Percentiles rank a stretch among this genome's conserved stretches.
Conservation (phyloP, 2,888 invertebrate species). For the Drosophila pegasa region DNA sequence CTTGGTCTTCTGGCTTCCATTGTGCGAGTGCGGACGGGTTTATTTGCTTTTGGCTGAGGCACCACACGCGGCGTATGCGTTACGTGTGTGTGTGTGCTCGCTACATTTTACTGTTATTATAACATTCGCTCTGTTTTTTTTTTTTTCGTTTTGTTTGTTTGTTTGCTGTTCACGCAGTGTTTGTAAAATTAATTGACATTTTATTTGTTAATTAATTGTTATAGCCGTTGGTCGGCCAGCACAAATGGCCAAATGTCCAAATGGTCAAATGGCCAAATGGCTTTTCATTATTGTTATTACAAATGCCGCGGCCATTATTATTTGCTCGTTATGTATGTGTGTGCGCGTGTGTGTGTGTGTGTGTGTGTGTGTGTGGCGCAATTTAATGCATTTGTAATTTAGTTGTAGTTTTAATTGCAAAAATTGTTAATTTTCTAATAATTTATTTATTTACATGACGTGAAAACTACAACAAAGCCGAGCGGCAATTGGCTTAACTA, state of each 20-base stretch:
- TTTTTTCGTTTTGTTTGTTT: constrained; percentile 31
- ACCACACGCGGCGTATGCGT: constrained; percentile 54
- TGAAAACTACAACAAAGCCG: constrained; percentile 14
- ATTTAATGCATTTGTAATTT: constrained; percentile 81
- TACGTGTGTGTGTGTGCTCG: constrained; percentile 20
- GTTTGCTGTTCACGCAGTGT: constrained; percentile 61
- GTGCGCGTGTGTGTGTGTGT: constrained; percentile 7
- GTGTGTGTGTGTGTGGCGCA: constrained; percentile 39
- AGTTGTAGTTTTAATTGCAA: constrained; percentile 81
- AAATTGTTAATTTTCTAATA: constrained; percentile 74
- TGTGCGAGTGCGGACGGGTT: constrained; percentile 35
- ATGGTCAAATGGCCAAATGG: constrained; percentile 53
- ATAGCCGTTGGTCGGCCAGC: constrained; percentile 65
- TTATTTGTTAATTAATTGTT: constrained; percentile 84
- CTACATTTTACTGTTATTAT: constrained; percentile 80
- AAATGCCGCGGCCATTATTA: constrained; percentile 76
- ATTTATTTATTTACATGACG: constrained; percentile 63
- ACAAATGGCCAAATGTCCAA: constrained; percentile 18
- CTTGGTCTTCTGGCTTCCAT: constrained; percentile 26
- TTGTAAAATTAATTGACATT: constrained; percentile 84
- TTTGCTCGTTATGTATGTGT: constrained; percentile 65
- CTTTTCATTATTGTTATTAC: constrained; percentile 79
- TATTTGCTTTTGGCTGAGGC: constrained; percentile 37
- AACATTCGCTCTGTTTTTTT: constrained; percentile 28
- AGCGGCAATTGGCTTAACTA: constrained; percentile 15